Evolutionary conservation across 92 coral and sea anemone species (phyloP).

Genomic region (Zoanthus gigantus): DNA sequence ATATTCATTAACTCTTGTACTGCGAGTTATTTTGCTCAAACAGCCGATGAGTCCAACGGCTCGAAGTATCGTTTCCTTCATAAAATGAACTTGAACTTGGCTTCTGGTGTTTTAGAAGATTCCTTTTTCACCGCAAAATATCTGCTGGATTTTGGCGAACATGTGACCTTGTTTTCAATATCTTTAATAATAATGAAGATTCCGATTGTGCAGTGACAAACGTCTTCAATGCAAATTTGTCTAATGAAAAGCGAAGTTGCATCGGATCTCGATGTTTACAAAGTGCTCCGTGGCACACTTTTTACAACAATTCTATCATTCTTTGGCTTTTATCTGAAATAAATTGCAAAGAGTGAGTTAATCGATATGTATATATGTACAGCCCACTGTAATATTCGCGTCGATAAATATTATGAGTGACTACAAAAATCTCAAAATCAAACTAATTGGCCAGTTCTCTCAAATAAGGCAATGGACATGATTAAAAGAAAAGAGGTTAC

Average conservation of each 20-base stretch:
- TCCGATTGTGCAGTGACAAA: not conserved
- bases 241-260: not conserved
- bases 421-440: not conserved
- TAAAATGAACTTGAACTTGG: not conserved
- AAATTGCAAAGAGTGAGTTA: not conserved
- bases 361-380: not conserved
- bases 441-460: not conserved
- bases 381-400: not conserved
- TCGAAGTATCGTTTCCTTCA: conserved; percentile 6
- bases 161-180: not conserved
- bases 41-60: conserved; percentile 6
- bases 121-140: not conserved
- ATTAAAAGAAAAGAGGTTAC: not conserved
- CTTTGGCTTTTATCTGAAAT: not conserved
- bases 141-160: not conserved
- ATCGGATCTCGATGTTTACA: not conserved
- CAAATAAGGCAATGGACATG: not conserved
- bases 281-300: not conserved
- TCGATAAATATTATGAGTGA: not conserved
- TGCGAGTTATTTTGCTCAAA: not conserved
- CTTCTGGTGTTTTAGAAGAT: not conserved
- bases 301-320: not conserved
- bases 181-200: not conserved
- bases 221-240: not conserved
- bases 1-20: conserved; percentile 4